These are phyloP conservation scores for Sterna hirundo DNA, from an alignment of 2,113 vertebrate species.

Conservation along the genomic window DNA sequence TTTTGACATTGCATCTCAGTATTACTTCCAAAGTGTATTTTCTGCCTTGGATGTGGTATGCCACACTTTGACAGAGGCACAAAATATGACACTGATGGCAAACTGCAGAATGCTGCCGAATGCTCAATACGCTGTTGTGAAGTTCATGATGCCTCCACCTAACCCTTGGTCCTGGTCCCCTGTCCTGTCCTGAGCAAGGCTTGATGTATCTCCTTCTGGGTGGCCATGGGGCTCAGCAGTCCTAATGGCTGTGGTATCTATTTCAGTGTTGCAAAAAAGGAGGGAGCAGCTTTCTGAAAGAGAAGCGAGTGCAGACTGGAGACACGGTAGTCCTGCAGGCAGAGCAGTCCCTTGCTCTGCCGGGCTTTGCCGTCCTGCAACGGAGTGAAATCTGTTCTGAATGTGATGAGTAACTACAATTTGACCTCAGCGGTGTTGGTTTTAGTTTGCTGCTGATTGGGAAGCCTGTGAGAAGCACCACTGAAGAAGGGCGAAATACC, in stretches of 20 bases:
- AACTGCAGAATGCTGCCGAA: neutral
- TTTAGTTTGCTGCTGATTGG: neutral
- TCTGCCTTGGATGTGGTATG: neutral
- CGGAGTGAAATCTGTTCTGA: neutral
- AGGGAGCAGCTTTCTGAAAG: neutral
- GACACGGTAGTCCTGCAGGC: neutral
- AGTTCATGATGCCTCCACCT: neutral
- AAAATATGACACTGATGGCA: neutral
- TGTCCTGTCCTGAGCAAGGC: neutral
- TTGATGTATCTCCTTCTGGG: neutral
- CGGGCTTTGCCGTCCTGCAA: neutral
- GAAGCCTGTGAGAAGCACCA: neutral
- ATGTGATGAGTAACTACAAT: neutral
- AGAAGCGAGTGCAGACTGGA: neutral
- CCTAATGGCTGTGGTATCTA: neutral
- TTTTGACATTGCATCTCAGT: neutral
- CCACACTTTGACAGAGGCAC: neutral
- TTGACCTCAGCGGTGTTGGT: neutral
- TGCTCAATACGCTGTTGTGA: accelerated
- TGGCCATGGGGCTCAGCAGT: neutral
- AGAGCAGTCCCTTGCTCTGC: neutral
- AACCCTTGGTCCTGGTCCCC: neutral
- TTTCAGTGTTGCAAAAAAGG: neutral
- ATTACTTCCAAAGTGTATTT: neutral
- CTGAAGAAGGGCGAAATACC: neutral